phyloP scores from a whole-genome alignment of 2,888 invertebrate genomes.

The Pseudolycoriella hygida region DNA sequence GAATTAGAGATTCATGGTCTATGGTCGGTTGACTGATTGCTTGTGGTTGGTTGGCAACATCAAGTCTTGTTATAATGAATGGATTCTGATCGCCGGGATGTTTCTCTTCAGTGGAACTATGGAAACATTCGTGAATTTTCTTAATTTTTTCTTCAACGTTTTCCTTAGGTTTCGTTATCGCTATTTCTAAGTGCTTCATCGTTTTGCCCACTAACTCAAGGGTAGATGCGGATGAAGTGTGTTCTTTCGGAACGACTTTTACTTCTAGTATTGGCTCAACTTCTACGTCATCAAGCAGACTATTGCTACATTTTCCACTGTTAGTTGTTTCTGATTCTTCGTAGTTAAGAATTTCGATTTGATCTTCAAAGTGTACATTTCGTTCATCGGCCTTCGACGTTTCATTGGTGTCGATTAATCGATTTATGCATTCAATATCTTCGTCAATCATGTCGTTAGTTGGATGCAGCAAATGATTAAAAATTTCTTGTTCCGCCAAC shows the following conservation, averaged over 20 bases:
- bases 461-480: not conserved
- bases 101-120: slow-evolving; percentile 16
- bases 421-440: not conserved
- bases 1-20: not conserved
- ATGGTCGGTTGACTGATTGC: not conserved
- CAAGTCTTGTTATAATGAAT: not conserved
- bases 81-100: not conserved
- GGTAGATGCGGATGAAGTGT: too few relatives aligned
- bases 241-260: too few relatives aligned
- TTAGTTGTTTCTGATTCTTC: slow-evolving; percentile 13
- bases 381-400: not conserved
- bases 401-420: too few relatives aligned
- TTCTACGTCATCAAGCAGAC: too few relatives aligned
- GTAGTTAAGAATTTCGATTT: slow-evolving; percentile 14
- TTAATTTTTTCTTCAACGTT: too few relatives aligned
- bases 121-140: too few relatives aligned
- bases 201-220: too few relatives aligned
- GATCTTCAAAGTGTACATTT: slow-evolving; percentile 20
- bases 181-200: too few relatives aligned
- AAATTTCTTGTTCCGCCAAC: not conserved
- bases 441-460: not conserved
- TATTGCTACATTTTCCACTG: not conserved
- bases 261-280: too few relatives aligned
- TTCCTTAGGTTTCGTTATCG: too few relatives aligned
- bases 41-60: not conserved